A percentile compares a stretch with the other conserved stretches of the same genome.
Conservation (phyloP, 1,140 invertebrate species). For the Eumeta japonica region DNA sequence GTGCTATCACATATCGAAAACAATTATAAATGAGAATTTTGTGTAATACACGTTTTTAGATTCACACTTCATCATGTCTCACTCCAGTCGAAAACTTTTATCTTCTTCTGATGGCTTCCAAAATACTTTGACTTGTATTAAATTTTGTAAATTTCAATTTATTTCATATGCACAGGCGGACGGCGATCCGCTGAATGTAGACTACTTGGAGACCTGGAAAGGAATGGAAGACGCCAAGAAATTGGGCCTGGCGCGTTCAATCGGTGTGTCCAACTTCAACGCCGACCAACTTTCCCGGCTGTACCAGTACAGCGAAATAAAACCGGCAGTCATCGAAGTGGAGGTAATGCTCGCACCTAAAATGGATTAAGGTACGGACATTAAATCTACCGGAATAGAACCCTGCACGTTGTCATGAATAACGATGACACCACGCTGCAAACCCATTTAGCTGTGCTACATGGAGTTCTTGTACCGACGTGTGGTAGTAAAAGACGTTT, state of each 20-base stretch:
- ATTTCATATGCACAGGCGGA: slow-evolving; percentile 55
- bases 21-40: too few species aligned
- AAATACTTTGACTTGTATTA: neutral
- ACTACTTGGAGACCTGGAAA: slow-evolving; percentile 69
- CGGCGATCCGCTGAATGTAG: slow-evolving; percentile 46
- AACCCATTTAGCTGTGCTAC: too few species aligned
- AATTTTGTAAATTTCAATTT: too few species aligned
- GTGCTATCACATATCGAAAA: too few species aligned
- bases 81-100: too few species aligned
- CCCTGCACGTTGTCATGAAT: too few species aligned
- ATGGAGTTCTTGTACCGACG: too few species aligned
- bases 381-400: slow-evolving; percentile 65
- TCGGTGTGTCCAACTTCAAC: slow-evolving; percentile 90
- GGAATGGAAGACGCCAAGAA: slow-evolving; percentile 72
- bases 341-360: slow-evolving; percentile 45
- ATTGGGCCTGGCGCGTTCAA: slow-evolving; percentile 71
- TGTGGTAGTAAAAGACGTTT: too few species aligned
- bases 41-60: too few species aligned
- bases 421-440: too few species aligned
- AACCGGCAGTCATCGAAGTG: slow-evolving; percentile 55
- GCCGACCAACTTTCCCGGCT: slow-evolving; percentile 73
- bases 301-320: slow-evolving; percentile 55
- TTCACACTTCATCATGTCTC: too few species aligned
- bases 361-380: slow-evolving; percentile 69
- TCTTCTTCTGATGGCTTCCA: too few species aligned